Conservation (phyloP, 2,113 vertebrate species). For the Antechinus flavipes region DNA sequence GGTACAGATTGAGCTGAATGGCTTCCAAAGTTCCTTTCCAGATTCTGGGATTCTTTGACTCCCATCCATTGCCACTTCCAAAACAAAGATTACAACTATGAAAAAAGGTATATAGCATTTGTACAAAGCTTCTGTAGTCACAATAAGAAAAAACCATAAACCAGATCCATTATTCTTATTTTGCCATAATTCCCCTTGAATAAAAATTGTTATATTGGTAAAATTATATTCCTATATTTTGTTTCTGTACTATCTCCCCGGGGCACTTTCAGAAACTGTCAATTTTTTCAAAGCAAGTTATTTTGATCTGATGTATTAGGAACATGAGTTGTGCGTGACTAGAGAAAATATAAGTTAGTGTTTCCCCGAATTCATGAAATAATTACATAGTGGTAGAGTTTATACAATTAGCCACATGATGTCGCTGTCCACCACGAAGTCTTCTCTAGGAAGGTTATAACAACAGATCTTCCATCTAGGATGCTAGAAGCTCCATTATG, state of each 20-base stretch:
- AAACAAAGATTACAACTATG: background rate
- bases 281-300: background rate
- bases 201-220: background rate
- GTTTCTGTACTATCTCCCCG: background rate
- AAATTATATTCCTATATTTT: background rate
- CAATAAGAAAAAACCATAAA: background rate
- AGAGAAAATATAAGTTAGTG: background rate
- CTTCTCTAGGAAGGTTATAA: background rate
- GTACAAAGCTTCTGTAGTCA: background rate
- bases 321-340: background rate
- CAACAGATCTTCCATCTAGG: background rate
- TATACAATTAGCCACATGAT: constrained; percentile 62
- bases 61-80: background rate
- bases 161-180: background rate
- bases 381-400: constrained; percentile 19
- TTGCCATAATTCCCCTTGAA: background rate
- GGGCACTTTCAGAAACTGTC: background rate
- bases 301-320: background rate
- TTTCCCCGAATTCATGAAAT: background rate
- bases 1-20: background rate
- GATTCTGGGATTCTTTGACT: background rate
- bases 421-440: constrained; percentile 73
- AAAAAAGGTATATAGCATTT: background rate
- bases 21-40: background rate
- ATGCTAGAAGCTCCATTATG: constrained; percentile 62